phyloP scores from a whole-genome alignment of 2,888 invertebrate genomes.

The Schizaphis graminum region DNA sequence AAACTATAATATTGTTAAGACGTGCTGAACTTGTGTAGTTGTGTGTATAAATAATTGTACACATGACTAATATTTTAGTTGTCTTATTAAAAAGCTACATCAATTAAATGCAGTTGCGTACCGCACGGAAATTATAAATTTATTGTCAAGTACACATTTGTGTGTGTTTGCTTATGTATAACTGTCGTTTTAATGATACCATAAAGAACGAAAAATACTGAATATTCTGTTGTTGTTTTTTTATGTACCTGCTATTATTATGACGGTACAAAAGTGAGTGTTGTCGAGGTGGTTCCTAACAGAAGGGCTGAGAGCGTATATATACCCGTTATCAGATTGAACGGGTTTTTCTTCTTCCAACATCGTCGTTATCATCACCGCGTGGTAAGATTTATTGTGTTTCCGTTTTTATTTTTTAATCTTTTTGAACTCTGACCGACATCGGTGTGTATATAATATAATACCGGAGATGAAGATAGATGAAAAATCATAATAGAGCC shows the following conservation, averaged over 20 bases:
- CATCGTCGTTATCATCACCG: conserved; percentile 54
- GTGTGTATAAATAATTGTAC: not conserved
- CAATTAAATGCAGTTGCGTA: not conserved
- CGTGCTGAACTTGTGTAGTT: not conserved
- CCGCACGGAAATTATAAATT: not conserved
- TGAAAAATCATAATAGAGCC: conserved; percentile 17
- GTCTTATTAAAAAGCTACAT: conserved; percentile 15
- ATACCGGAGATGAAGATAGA: not conserved
- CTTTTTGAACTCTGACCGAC: conserved; percentile 55
- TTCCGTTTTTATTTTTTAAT: conserved; percentile 20
- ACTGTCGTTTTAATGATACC: conserved; percentile 28
- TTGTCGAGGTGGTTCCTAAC: not conserved
- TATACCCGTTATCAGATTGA: conserved; percentile 46
- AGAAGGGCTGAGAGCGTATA: conserved; percentile 3
- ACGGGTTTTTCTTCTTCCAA: conserved; percentile 43
- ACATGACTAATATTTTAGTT: not conserved
- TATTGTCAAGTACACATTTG: not conserved
- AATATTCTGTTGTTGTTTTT: conserved; percentile 20
- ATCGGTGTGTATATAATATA: not conserved
- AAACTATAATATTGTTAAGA: not conserved
- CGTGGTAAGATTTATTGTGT: conserved; percentile 35
- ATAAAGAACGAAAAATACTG: conserved; percentile 17
- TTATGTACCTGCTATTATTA: conserved; percentile 4
- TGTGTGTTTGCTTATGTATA: not conserved
- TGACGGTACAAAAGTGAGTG: not conserved